Conservation (phyloP, 2,113 vertebrate species). For the Nicator chloris region DNA sequence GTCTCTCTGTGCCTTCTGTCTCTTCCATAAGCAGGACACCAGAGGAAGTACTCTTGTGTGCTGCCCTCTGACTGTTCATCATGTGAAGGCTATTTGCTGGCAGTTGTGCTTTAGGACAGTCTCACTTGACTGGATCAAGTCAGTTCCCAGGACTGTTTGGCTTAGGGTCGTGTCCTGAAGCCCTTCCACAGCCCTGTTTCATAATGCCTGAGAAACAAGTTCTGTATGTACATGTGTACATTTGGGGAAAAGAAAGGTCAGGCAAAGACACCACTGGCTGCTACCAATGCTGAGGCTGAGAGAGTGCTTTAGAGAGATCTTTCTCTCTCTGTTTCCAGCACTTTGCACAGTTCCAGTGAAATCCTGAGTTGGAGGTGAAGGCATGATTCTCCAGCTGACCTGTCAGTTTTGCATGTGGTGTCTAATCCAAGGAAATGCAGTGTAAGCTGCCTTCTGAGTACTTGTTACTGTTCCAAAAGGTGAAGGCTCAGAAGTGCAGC, state of each 20-base stretch:
- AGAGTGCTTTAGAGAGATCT: not conserved
- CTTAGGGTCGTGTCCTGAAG: not conserved
- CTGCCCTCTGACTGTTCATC: not conserved
- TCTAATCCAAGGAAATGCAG: not conserved
- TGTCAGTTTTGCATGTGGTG: not conserved
- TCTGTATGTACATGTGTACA: accelerated
- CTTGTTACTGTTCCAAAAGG: not conserved
- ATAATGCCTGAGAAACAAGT: not conserved
- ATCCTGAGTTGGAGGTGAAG: not conserved
- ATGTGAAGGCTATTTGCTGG: not conserved
- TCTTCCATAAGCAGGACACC: not conserved
- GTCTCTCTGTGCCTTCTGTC: not conserved
- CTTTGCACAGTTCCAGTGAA: not conserved
- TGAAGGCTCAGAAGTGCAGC: not conserved
- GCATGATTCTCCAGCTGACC: not conserved
- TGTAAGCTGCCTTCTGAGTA: not conserved
- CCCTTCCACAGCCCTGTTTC: not conserved
- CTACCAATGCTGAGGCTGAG: not conserved
- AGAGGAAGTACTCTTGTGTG: not conserved
- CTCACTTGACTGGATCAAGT: not conserved
- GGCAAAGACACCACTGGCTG: not conserved
- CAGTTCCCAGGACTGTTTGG: not conserved
- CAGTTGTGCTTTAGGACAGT: not conserved
- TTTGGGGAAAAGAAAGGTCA: not conserved
- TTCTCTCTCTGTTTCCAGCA: not conserved